Conservation (phyloP, 2,888 invertebrate species). For the Zygogramma bicolorata region DNA sequence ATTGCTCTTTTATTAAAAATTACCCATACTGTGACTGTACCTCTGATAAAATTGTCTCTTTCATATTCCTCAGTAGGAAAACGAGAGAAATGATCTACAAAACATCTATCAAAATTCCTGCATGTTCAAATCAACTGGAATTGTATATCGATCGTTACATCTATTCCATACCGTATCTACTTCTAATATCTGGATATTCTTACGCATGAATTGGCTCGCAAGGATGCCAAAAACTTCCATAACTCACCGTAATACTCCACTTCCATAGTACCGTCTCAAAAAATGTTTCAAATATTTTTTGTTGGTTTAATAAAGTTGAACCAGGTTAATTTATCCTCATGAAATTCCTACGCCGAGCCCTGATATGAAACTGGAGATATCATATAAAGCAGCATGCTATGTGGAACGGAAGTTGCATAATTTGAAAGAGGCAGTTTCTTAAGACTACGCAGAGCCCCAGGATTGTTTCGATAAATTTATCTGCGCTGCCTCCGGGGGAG, state of each 20-base stretch:
- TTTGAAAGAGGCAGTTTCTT: slow-evolving; percentile 28
- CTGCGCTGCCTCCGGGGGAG: slow-evolving; percentile 16
- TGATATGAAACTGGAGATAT: slow-evolving; percentile 32
- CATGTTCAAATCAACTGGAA: too few relatives aligned
- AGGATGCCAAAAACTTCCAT: background rate
- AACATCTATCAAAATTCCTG: too few relatives aligned
- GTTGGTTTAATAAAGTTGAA: slow-evolving; percentile 34
- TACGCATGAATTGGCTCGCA: background rate
- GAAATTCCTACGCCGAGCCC: slow-evolving; percentile 34
- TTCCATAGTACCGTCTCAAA: background rate
- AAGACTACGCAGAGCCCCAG: slow-evolving; percentile 13
- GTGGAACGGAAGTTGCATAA: slow-evolving; percentile 34
- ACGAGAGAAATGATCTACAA: too few relatives aligned
- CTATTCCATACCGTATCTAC: too few relatives aligned
- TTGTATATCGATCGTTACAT: too few relatives aligned
- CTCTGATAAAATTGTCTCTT: too few relatives aligned
- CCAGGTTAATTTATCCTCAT: slow-evolving; percentile 38
- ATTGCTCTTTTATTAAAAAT: too few relatives aligned
- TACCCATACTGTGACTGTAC: too few relatives aligned
- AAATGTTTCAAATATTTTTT: slow-evolving; percentile 32
- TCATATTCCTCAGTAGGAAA: too few relatives aligned
- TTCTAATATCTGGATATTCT: background rate
- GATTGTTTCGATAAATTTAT: slow-evolving; percentile 27
- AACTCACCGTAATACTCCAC: background rate
- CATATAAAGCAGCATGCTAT: slow-evolving; percentile 29